These are phyloP conservation scores for Apamea anceps DNA, from an alignment of 2,888 invertebrate genomes.

Conservation along the genomic window DNA sequence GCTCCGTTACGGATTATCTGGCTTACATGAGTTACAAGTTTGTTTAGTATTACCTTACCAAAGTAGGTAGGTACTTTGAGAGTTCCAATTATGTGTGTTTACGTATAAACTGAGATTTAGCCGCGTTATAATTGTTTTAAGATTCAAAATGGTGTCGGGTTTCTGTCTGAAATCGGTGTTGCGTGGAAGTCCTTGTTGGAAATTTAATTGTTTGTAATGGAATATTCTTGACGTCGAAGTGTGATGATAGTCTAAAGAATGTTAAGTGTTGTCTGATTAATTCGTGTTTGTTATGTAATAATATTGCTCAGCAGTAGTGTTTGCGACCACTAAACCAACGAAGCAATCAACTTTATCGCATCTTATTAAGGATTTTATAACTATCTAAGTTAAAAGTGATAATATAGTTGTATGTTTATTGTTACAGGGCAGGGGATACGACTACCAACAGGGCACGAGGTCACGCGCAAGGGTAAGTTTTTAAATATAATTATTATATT, in stretches of 20 bases:
- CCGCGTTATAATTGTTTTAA: slow-evolving; percentile 43
- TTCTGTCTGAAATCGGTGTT: not conserved
- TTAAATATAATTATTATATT: not conserved
- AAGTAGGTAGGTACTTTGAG: slow-evolving; percentile 37
- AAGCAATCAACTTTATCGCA: too few relatives aligned
- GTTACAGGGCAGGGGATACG: slow-evolving; percentile 86
- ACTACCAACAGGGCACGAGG: slow-evolving; percentile 86
- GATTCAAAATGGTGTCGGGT: slow-evolving; percentile 17
- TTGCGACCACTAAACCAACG: too few relatives aligned
- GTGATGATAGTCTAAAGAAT: not conserved
- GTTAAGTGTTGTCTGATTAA: slow-evolving; percentile 16
- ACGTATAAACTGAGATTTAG: slow-evolving; percentile 22
- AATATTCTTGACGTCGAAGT: slow-evolving; percentile 36
- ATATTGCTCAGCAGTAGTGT: too few relatives aligned
- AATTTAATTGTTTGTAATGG: slow-evolving; percentile 17
- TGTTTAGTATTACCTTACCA: slow-evolving; percentile 56
- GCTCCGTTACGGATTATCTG: slow-evolving; percentile 47
- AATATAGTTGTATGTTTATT: slow-evolving; percentile 44
- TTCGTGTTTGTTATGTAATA: not conserved
- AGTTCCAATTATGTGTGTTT: slow-evolving; percentile 52
- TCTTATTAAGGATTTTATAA: not conserved
- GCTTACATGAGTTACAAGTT: slow-evolving; percentile 60
- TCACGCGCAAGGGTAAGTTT: slow-evolving; percentile 86
- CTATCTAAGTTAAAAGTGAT: not conserved
- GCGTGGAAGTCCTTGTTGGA: not conserved